Evolutionary conservation across 2,113 vertebrate genomes (phyloP).

Genomic region (Ariopsis seemanni): DNA sequence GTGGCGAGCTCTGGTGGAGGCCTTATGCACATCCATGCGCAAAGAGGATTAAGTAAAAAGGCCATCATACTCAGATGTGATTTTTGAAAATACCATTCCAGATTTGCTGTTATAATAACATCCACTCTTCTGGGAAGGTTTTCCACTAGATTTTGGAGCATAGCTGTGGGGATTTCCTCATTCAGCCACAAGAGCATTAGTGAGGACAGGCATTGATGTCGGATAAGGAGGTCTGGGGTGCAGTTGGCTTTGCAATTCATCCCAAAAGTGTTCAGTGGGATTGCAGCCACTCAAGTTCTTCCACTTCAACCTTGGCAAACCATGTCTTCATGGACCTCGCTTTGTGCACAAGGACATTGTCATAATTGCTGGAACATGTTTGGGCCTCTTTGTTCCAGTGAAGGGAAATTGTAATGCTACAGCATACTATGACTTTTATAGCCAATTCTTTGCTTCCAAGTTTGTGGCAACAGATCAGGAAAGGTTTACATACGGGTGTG

Average conservation of each 20-base stretch:
- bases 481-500: neutral
- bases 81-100: neutral
- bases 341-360: neutral
- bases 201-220: neutral
- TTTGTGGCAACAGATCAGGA: neutral
- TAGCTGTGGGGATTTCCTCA: neutral
- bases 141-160: neutral
- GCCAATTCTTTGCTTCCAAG: neutral
- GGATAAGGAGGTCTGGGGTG: neutral
- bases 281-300: neutral
- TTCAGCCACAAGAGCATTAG: neutral
- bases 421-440: neutral
- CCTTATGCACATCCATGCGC: no score
- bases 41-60: no score
- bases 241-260: neutral
- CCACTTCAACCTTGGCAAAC: neutral
- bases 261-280: neutral
- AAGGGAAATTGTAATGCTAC: neutral
- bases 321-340: neutral
- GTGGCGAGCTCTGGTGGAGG: no score
- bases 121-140: neutral
- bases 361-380: neutral
- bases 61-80: no score
- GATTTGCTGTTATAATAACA: neutral
- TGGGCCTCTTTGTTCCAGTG: neutral